These are phyloP conservation scores for Dasyornis broadbenti DNA, from an alignment of 2,113 vertebrate species.

Conservation along the genomic window DNA sequence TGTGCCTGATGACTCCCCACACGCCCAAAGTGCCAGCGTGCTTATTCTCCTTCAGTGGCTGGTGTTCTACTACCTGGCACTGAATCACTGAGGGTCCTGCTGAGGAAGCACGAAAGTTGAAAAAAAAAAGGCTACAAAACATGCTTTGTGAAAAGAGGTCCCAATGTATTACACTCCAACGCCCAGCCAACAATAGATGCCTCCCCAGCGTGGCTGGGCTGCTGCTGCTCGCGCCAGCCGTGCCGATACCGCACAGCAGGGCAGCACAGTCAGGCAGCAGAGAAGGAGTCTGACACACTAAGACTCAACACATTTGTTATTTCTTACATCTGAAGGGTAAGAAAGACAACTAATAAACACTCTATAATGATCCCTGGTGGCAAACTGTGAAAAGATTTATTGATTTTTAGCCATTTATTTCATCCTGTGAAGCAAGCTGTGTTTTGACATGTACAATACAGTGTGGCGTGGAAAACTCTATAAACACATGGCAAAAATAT, in stretches of 20 bases:
- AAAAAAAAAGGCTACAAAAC: not conserved
- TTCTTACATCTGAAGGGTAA: not conserved
- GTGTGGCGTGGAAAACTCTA: not conserved
- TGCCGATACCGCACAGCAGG: not conserved
- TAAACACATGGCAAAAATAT: not conserved
- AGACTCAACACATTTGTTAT: not conserved
- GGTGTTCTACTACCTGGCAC: not conserved
- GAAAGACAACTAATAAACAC: not conserved
- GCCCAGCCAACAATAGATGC: not conserved
- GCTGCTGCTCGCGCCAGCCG: fast-evolving
- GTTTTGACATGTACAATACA: not conserved
- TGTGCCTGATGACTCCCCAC: fast-evolving
- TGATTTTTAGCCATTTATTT: not conserved
- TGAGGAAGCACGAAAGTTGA: not conserved
- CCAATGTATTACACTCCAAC: not conserved
- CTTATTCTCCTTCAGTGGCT: not conserved
- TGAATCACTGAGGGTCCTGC: not conserved
- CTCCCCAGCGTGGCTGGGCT: not conserved
- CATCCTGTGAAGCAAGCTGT: not conserved
- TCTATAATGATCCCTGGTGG: not conserved
- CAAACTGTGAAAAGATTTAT: not conserved
- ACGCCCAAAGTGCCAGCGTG: not conserved
- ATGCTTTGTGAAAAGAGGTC: not conserved
- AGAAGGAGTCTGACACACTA: not conserved
- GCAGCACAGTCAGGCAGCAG: not conserved